These are phyloP conservation scores for Planococcus citri DNA, from an alignment of 1,140 invertebrate genomes.

Conservation along the genomic window DNA sequence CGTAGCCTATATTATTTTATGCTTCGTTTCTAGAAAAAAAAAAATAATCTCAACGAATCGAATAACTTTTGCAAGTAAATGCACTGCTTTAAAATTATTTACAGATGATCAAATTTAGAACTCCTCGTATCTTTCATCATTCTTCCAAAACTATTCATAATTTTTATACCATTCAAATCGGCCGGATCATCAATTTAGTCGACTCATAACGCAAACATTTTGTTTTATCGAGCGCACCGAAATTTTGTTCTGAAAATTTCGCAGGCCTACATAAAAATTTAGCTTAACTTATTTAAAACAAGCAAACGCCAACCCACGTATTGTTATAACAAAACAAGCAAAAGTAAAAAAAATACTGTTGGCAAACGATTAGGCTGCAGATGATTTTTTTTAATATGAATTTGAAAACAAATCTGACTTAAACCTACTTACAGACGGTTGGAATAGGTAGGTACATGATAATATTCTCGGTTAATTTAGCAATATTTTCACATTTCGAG, in stretches of 20 bases:
- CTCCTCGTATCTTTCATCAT: neutral
- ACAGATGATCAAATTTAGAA: neutral
- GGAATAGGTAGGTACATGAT: neutral
- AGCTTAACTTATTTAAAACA: too few relatives aligned
- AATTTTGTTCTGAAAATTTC: neutral
- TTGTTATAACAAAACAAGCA: too few relatives aligned
- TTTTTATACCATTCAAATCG: neutral
- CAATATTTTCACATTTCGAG: neutral
- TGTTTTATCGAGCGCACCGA: neutral
- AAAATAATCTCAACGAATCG: neutral
- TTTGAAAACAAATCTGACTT: neutral
- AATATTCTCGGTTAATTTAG: conserved; percentile 2
- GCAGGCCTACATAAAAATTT: too few relatives aligned
- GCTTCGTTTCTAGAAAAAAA: too few relatives aligned
- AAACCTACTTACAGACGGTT: too few relatives aligned
- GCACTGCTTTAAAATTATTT: neutral
- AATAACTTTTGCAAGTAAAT: neutral
- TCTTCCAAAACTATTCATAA: neutral
- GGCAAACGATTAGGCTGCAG: neutral
- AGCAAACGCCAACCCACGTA: too few relatives aligned
- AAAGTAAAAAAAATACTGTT: too few relatives aligned
- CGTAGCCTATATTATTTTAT: too few relatives aligned
- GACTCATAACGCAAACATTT: neutral
- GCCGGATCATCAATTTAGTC: neutral
- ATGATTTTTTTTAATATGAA: neutral